Evolutionary conservation across 2,797 vertebrate species (phyloP).

Genomic region (Parambassis ranga): DNA sequence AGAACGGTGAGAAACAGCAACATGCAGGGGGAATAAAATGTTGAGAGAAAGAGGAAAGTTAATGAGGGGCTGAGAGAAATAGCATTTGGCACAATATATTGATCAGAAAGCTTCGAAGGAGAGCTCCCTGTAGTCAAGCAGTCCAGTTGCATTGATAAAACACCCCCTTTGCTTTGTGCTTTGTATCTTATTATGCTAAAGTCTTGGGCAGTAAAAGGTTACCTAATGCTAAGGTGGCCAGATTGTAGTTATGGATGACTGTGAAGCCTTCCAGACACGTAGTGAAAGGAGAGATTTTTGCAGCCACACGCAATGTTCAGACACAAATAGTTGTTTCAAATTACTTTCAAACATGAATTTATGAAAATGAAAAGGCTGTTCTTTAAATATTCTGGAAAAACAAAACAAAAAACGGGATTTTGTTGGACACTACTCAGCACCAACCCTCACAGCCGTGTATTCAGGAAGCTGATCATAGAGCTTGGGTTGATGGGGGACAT

Average conservation of each 20-base stretch:
- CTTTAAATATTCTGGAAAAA: conserved; percentile 12
- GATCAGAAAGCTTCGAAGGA: conserved; percentile 62
- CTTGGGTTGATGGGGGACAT: conserved; percentile 73
- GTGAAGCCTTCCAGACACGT: conserved; percentile 52
- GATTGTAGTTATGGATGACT: conserved; percentile 61
- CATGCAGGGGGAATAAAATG: conserved; percentile 70
- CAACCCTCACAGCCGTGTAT: conserved; percentile 66
- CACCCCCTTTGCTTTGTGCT: conserved; percentile 78
- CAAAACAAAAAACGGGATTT: conserved; percentile 39
- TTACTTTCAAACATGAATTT: conserved; percentile 41
- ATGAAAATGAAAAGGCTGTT: conserved; percentile 51
- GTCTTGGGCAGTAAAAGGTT: conserved; percentile 73
- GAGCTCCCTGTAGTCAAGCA: conserved; percentile 68
- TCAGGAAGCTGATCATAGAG: conserved; percentile 74
- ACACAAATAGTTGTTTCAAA: conserved; percentile 46
- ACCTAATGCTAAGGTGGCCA: conserved; percentile 59
- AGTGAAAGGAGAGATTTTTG: conserved; percentile 59
- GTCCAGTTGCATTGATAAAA: conserved; percentile 79
- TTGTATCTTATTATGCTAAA: conserved; percentile 74
- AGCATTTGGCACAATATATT: conserved; percentile 73
- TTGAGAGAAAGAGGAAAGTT: conserved; percentile 77
- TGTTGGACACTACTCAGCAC: conserved; percentile 58
- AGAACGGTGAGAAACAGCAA: conserved; percentile 48
- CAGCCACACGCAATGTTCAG: conserved; percentile 45
- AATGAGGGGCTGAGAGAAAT: conserved; percentile 70